A percentile compares a stretch with the other conserved stretches of the same genome.
These are phyloP conservation scores for Caenorhabditis imperialis DNA, from an alignment of 2,888 invertebrate species.

Conservation along the genomic window DNA sequence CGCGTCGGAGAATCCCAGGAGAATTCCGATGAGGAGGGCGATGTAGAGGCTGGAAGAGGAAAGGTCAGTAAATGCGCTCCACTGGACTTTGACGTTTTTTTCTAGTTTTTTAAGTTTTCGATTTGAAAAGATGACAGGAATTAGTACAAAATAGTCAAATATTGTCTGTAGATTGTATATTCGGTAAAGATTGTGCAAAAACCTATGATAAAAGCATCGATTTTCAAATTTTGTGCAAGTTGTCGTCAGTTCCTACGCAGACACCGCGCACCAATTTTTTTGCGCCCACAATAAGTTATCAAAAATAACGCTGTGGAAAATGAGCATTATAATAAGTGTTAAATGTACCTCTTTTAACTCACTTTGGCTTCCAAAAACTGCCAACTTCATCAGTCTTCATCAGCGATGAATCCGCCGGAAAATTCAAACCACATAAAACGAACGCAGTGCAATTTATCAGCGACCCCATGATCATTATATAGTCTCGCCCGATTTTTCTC, in stretches of 20 bases:
- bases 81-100: not conserved
- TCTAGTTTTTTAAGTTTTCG: not conserved
- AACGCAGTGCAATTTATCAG: conserved; percentile 85
- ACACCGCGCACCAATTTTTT: too few species aligned
- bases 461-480: conserved; percentile 90
- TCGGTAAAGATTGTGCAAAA: too few species aligned
- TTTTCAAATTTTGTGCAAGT: too few species aligned
- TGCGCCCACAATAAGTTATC: too few species aligned
- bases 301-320: too few species aligned
- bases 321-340: too few species aligned
- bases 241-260: too few species aligned
- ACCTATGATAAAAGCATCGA: too few species aligned
- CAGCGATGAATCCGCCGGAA: conserved; percentile 84
- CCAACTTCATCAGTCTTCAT: conserved; percentile 81
- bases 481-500: conserved; percentile 89
- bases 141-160: too few species aligned
- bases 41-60: conserved; percentile 81
- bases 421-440: conserved; percentile 56
- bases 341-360: not conserved
- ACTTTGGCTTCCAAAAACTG: conserved; percentile 27
- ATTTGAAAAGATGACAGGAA: too few species aligned
- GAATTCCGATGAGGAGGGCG: conserved; percentile 90
- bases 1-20: conserved; percentile 96
- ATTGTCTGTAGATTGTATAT: too few species aligned
- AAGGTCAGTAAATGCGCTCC: too few species aligned